phyloP scores from a whole-genome alignment of 1,140 invertebrate species.

The Orius insidiosus region DNA sequence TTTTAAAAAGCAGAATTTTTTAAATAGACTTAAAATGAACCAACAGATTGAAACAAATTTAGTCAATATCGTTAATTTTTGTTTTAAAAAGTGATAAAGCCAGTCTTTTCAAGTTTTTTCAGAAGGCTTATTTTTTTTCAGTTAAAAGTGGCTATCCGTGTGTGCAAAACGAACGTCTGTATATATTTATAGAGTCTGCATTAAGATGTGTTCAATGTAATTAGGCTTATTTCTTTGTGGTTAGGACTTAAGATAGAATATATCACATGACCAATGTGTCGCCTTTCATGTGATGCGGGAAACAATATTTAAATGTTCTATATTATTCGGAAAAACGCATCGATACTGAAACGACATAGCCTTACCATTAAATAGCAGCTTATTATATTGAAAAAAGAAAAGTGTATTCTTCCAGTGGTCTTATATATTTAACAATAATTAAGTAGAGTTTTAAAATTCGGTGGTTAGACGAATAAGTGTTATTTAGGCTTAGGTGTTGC shows the following conservation, averaged over 20 bases:
- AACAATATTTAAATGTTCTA: background rate
- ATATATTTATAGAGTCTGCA: conserved; percentile 10
- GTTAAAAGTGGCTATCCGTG: background rate
- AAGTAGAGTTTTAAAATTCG: background rate
- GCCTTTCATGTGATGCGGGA: conserved; percentile 8
- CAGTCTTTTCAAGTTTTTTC: conserved; percentile 10
- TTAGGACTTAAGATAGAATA: conserved; percentile 9
- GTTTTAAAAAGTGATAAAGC: conserved; percentile 7
- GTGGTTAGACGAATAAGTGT: too few relatives aligned
- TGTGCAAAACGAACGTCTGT: conserved; percentile 1
- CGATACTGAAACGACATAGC: conserved; percentile 15
- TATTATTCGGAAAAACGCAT: background rate
- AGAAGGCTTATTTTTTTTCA: conserved; percentile 4
- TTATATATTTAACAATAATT: conserved; percentile 11
- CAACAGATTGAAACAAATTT: conserved; percentile 4
- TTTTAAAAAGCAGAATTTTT: too few relatives aligned
- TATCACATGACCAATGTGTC: conserved; percentile 15
- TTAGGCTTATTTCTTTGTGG: conserved; percentile 15
- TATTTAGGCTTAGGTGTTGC: too few relatives aligned
- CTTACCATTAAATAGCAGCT: conserved; percentile 13
- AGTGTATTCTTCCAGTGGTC: conserved; percentile 17
- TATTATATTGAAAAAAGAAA: conserved; percentile 1
- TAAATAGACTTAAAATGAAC: background rate
- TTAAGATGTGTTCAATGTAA: conserved; percentile 18
- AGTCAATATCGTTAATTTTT: conserved; percentile 11